A percentile compares a stretch with the other conserved stretches of the same genome.
Conservation (phyloP, 2,888 invertebrate genomes). For the Ctena decussata region DNA sequence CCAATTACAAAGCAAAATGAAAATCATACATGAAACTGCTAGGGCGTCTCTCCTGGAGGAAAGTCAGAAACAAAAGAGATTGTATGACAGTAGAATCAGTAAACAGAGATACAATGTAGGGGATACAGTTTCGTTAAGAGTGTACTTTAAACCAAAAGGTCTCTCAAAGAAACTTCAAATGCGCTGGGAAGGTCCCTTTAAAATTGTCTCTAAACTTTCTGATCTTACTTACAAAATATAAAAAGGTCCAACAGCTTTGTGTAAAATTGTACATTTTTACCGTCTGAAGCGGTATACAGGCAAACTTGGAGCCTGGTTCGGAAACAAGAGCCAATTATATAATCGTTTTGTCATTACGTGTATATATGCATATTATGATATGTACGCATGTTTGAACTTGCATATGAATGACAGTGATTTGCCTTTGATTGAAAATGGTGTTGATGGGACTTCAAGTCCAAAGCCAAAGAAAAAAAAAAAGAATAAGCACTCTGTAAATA, state of each 20-base stretch:
- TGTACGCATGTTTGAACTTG: too few relatives aligned
- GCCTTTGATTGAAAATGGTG: too few relatives aligned
- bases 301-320: not conserved
- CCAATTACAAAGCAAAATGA: not conserved
- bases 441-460: too few relatives aligned
- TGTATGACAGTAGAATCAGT: constrained; percentile 2
- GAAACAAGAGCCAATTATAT: too few relatives aligned
- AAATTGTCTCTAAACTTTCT: not conserved
- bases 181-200: constrained; percentile 6
- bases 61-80: not conserved
- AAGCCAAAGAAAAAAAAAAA: too few relatives aligned
- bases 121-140: constrained; percentile 3
- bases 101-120: not conserved
- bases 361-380: too few relatives aligned
- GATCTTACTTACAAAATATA: not conserved
- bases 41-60: not conserved
- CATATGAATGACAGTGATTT: too few relatives aligned
- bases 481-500: too few relatives aligned
- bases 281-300: not conserved
- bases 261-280: not conserved
- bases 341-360: too few relatives aligned
- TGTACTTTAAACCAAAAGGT: too few relatives aligned
- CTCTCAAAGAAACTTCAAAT: not conserved
- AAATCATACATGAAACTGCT: not conserved
- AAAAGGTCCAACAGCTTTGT: not conserved